Conservation (phyloP, 1,140 invertebrate genomes). For the Cepaea nemoralis region DNA sequence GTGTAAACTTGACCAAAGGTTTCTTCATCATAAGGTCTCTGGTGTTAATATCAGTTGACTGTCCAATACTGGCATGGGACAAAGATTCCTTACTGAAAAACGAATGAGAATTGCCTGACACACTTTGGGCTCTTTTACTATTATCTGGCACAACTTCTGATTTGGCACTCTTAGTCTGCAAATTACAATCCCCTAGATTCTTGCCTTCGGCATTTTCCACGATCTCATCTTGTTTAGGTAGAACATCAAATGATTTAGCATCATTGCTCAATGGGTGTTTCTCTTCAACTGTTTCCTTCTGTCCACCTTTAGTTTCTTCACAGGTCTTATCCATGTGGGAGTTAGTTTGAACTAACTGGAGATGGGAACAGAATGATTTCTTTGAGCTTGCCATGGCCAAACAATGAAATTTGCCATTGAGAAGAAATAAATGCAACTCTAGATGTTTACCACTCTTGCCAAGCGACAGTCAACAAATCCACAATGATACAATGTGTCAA, state of each 20-base stretch:
- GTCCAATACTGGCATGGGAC: background rate
- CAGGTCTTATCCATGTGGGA: background rate
- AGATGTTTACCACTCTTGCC: too few species aligned
- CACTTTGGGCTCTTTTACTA: background rate
- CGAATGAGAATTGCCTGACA: background rate
- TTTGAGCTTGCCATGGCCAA: conserved; percentile 24
- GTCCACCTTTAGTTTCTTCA: background rate
- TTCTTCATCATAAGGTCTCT: conserved; percentile 7
- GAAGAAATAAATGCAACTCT: background rate
- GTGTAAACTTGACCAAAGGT: conserved; percentile 33
- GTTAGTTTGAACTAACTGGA: conserved; percentile 6
- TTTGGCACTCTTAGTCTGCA: background rate
- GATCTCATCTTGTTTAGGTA: background rate
- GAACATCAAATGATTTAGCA: background rate
- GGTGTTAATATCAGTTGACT: background rate
- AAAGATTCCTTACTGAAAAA: background rate
- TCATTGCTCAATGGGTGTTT: background rate
- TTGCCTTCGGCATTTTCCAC: background rate
- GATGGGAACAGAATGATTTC: conserved; percentile 22
- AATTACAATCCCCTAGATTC: background rate
- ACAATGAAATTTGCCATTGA: background rate
- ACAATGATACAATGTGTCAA: too few species aligned
- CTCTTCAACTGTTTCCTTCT: background rate
- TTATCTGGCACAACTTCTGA: background rate
- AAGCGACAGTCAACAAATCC: too few species aligned